These are phyloP conservation scores for Drosophila phalerata DNA, from an alignment of 2,888 invertebrate genomes.

Conservation along the genomic window DNA sequence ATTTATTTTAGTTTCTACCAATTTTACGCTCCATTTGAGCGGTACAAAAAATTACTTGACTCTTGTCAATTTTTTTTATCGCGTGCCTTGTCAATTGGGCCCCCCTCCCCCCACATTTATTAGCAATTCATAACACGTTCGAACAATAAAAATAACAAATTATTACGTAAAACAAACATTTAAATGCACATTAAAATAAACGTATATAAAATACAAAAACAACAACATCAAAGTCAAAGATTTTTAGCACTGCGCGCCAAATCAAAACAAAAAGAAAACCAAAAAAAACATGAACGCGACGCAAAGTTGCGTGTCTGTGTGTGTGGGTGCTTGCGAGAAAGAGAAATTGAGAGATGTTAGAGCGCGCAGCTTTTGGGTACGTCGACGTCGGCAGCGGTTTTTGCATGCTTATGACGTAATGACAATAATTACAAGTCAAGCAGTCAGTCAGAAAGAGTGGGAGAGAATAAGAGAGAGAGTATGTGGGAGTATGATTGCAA, in stretches of 20 bases:
- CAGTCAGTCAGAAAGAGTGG: slow-evolving; percentile 11
- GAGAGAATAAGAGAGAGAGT: slow-evolving; percentile 23
- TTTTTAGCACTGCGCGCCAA: slow-evolving; percentile 53
- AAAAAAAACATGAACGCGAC: slow-evolving; percentile 9
- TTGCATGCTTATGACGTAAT: slow-evolving; percentile 69
- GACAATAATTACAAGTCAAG: slow-evolving; percentile 59
- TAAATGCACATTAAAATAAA: slow-evolving; percentile 58
- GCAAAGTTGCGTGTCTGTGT: slow-evolving; percentile 16
- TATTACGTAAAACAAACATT: slow-evolving; percentile 67
- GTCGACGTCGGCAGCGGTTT: slow-evolving; percentile 35
- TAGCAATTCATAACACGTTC: slow-evolving; percentile 63
- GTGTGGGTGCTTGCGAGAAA: slow-evolving; percentile 4
- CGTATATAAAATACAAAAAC: slow-evolving; percentile 28
- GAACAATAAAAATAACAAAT: slow-evolving; percentile 66
- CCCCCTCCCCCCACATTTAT: slow-evolving; percentile 33
- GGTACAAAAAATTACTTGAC: slow-evolving; percentile 29
- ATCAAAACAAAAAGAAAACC: slow-evolving; percentile 43
- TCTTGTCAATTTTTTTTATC: slow-evolving; percentile 47
- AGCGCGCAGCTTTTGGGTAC: slow-evolving; percentile 27
- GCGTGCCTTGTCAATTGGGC: slow-evolving; percentile 53
- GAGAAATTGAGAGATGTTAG: slow-evolving; percentile 6
- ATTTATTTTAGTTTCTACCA: slow-evolving; percentile 31
- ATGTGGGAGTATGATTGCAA: not conserved
- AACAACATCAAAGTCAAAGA: slow-evolving; percentile 28
- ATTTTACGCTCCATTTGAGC: slow-evolving; percentile 67